phyloP scores from a whole-genome alignment of 2,113 vertebrate genomes.

The Lucifuga dentata region DNA sequence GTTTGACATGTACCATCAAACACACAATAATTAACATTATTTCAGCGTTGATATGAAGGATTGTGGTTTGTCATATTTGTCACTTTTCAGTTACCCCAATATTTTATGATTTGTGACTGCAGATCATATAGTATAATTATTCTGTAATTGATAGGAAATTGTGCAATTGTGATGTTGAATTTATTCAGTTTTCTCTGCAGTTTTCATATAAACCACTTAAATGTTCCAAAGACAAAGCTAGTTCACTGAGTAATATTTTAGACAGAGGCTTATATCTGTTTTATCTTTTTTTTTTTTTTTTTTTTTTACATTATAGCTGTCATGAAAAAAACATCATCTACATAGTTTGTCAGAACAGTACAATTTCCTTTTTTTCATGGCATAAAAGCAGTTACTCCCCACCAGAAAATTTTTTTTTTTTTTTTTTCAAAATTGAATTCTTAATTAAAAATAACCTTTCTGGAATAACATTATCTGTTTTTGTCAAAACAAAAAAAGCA shows the following conservation, averaged over 20 bases:
- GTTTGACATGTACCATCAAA: not conserved
- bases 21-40: not conserved
- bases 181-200: not conserved
- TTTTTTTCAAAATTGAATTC: conserved; percentile 5
- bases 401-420: not conserved
- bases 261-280: too few species aligned
- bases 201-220: not conserved
- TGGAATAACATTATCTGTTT: not conserved
- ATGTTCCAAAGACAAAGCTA: too few species aligned
- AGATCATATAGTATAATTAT: not conserved
- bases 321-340: not conserved
- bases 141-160: not conserved
- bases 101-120: not conserved
- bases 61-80: not conserved
- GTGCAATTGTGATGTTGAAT: not conserved
- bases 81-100: conserved; percentile 1
- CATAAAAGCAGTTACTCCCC: conserved; percentile 2
- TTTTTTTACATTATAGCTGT: not conserved
- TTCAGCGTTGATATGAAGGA: not conserved
- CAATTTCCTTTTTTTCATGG: too few species aligned
- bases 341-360: too few species aligned
- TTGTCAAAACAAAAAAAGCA: conserved; percentile 4
- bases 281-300: too few species aligned
- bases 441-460: conserved; percentile 3
- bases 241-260: too few species aligned